Conservation (phyloP, 2,113 vertebrate genomes). For the Ellobius talpinus region DNA sequence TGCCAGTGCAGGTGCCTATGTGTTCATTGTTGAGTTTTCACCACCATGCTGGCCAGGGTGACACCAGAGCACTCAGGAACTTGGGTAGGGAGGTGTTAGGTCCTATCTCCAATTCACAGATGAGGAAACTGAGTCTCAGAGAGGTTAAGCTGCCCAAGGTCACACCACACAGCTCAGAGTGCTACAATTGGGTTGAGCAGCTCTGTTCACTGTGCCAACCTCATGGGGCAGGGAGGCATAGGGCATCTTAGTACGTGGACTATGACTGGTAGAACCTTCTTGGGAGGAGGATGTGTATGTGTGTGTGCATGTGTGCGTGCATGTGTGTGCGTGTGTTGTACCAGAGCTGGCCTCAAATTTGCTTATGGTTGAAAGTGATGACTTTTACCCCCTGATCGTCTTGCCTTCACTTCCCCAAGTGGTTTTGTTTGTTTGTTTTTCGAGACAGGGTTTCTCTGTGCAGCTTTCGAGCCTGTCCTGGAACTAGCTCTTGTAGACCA, state of each 20-base stretch:
- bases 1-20: rapidly evolving
- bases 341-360: not conserved
- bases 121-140: not conserved
- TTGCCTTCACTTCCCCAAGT: not conserved
- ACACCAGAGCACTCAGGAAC: not conserved
- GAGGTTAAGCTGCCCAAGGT: not conserved
- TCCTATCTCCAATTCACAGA: not conserved
- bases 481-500: no score
- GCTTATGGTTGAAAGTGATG: not conserved
- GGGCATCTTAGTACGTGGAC: not conserved
- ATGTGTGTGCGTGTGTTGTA: not conserved
- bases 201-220: not conserved
- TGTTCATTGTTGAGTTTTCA: not conserved
- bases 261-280: not conserved
- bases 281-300: not conserved
- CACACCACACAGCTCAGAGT: not conserved
- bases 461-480: not conserved
- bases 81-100: not conserved
- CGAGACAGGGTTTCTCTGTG: not conserved
- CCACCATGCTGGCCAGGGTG: not conserved
- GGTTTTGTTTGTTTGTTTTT: not conserved
- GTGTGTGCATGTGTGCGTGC: not conserved
- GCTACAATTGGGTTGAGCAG: not conserved
- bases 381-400: not conserved
- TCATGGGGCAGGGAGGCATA: not conserved